phyloP scores from a whole-genome alignment of 2,113 vertebrate genomes.

The Eptatretus burgeri region DNA sequence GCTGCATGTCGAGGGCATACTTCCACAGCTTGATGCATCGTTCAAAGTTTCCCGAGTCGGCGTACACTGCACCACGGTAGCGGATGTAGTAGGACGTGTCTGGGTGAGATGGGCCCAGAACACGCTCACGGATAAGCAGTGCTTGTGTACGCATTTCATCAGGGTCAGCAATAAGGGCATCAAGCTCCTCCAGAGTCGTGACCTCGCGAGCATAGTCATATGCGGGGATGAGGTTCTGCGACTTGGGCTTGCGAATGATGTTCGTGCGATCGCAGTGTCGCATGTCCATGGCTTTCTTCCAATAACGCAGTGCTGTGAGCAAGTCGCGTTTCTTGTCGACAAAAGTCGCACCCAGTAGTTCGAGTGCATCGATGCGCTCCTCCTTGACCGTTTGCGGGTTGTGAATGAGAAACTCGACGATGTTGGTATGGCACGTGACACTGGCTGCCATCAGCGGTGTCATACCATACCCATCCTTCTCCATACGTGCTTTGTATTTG shows the following conservation, averaged over 20 bases:
- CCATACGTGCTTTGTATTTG: slow-evolving; percentile 47
- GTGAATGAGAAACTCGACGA: slow-evolving; percentile 65
- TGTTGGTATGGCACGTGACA: slow-evolving; percentile 70
- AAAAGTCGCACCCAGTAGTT: slow-evolving; percentile 57
- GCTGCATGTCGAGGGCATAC: slow-evolving; percentile 79
- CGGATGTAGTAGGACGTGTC: slow-evolving; percentile 90
- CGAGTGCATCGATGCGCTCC: slow-evolving; percentile 43
- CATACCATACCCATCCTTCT: slow-evolving; percentile 71
- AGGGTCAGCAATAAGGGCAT: slow-evolving; percentile 53
- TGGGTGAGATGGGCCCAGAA: slow-evolving; percentile 62
- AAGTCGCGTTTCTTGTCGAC: slow-evolving; percentile 80
- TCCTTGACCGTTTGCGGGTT: slow-evolving; percentile 47
- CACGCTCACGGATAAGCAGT: slow-evolving; percentile 46
- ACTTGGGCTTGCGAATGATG: slow-evolving; percentile 32
- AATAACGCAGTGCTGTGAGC: slow-evolving; percentile 50
- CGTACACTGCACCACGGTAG: slow-evolving; percentile 62
- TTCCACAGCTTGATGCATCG: slow-evolving; percentile 80
- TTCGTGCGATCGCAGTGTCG: slow-evolving; percentile 27
- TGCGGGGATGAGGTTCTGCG: slow-evolving; percentile 36
- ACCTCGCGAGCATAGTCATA: slow-evolving; percentile 54
- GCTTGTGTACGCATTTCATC: slow-evolving; percentile 92
- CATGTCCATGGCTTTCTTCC: slow-evolving; percentile 61
- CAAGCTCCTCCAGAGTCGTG: slow-evolving; percentile 37
- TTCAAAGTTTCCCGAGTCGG: slow-evolving; percentile 63
- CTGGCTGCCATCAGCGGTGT: slow-evolving; percentile 65